Percentiles rank a stretch among this genome's conserved stretches.
Evolutionary conservation across 1,140 invertebrate species (phyloP).

Genomic region (Papilio polytes): DNA sequence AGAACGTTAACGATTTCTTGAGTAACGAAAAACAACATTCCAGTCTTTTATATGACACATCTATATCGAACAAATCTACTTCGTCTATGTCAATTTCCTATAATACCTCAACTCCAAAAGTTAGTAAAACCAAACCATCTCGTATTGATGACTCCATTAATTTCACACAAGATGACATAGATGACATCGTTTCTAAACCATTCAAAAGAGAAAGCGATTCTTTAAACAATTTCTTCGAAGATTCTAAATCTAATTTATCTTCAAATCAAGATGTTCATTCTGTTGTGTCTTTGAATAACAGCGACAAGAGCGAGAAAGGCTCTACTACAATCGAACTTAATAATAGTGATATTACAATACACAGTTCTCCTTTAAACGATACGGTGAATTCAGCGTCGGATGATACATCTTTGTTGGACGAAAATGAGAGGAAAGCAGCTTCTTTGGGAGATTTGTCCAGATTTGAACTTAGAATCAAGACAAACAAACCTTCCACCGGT

Average conservation of each 20-base stretch:
- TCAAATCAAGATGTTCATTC: conserved; percentile 80
- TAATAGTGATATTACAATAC: conserved; percentile 89
- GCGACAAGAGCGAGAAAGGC: conserved; percentile 78
- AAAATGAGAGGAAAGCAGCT: conserved; percentile 90
- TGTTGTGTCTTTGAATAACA: conserved; percentile 77
- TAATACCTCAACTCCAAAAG: conserved; percentile 78
- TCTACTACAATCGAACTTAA: conserved; percentile 87
- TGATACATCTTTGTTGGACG: conserved; percentile 84
- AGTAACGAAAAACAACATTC: conserved; percentile 77
- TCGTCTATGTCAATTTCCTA: conserved; percentile 53
- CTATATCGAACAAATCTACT: conserved; percentile 51
- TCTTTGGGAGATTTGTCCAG: conserved; percentile 92
- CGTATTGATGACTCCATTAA: conserved; percentile 75
- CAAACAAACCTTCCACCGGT: conserved; percentile 75
- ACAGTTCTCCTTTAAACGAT: conserved; percentile 87
- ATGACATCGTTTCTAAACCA: conserved; percentile 77
- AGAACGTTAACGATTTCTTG: conserved; percentile 72
- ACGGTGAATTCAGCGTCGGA: conserved; percentile 71
- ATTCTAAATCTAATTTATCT: conserved; percentile 80
- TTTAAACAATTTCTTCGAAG: conserved; percentile 81
- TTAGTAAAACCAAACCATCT: conserved; percentile 67
- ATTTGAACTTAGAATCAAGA: conserved; percentile 86
- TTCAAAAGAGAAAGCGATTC: conserved; percentile 82
- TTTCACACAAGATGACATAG: conserved; percentile 79
- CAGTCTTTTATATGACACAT: conserved; percentile 68